Conservation (phyloP, 2,797 vertebrate genomes). For the Petrocephalus sullivani region DNA sequence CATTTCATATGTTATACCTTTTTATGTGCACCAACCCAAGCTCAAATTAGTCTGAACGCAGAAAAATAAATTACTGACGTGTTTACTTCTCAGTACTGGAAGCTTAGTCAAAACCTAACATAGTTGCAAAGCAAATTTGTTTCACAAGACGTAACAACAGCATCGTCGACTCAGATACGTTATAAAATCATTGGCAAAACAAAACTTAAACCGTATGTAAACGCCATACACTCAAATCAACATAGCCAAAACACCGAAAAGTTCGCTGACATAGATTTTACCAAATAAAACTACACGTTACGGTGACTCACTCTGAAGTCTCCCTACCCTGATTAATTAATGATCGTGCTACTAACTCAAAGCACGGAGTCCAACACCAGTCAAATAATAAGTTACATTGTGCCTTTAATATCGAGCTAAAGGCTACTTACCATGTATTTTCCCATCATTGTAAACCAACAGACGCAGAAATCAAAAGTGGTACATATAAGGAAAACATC, state of each 20-base stretch:
- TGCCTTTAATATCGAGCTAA: neutral
- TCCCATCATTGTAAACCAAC: neutral
- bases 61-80: neutral
- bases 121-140: neutral
- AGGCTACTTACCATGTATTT: neutral
- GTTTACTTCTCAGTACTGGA: neutral
- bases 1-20: neutral
- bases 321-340: neutral
- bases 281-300: neutral
- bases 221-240: neutral
- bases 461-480: neutral
- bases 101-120: neutral
- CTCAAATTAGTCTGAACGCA: neutral
- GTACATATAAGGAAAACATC: neutral
- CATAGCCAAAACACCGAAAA: neutral
- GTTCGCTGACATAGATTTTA: neutral
- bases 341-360: neutral
- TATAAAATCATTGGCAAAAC: neutral
- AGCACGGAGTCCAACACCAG: neutral
- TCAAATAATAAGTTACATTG: neutral
- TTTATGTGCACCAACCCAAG: neutral
- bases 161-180: neutral
- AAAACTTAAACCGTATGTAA: neutral
- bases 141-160: neutral
- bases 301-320: neutral